phyloP scores from a whole-genome alignment of 2,113 vertebrate species.

The Papio anubis region DNA sequence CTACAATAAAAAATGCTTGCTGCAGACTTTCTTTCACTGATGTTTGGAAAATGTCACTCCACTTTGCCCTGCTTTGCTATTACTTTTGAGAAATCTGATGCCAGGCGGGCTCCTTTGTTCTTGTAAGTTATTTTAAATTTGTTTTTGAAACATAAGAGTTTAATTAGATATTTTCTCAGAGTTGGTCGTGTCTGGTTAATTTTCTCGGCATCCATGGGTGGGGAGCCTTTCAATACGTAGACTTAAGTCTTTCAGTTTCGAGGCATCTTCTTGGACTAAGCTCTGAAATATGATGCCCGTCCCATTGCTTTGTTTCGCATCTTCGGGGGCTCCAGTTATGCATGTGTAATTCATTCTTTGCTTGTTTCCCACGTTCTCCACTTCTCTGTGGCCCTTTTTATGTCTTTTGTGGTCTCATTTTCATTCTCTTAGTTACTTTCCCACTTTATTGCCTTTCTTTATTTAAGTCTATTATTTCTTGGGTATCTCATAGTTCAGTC shows the following conservation, averaged over 20 bases:
- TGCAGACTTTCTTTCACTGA: background rate
- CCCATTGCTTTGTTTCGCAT: rapidly evolving
- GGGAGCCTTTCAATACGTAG: rapidly evolving
- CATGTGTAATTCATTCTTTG: background rate
- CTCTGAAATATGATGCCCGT: rapidly evolving
- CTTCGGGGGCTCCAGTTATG: background rate
- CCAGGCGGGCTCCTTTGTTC: background rate
- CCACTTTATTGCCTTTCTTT: too few relatives aligned
- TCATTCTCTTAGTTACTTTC: background rate
- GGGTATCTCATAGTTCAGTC: background rate
- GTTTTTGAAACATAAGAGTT: background rate
- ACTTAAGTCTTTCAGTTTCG: rapidly evolving
- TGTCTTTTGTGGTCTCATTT: rapidly evolving
- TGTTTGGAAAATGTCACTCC: rapidly evolving
- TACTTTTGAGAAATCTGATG: rapidly evolving
- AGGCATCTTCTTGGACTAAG: background rate
- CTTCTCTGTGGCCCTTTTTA: background rate
- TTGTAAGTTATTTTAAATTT: background rate
- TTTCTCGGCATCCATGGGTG: rapidly evolving
- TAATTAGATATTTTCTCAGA: background rate
- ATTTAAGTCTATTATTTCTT: rapidly evolving
- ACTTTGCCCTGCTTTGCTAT: background rate
- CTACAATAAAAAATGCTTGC: rapidly evolving
- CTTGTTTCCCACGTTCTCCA: rapidly evolving
- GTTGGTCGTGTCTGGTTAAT: background rate